Conservation (phyloP, 2,888 invertebrate species). For the Danaus chrysippus region DNA sequence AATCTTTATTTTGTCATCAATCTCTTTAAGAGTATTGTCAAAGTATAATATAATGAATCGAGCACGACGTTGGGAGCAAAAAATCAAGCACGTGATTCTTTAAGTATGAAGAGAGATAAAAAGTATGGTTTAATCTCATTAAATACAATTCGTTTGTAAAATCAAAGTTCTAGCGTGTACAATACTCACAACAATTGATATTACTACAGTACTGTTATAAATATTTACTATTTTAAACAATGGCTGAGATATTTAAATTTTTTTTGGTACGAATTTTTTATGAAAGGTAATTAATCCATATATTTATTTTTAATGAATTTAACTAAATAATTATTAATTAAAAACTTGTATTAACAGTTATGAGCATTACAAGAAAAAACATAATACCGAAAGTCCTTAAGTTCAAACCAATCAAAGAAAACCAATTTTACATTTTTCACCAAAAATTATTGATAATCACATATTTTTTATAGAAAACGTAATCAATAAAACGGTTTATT, state of each 20-base stretch:
- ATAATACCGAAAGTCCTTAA: no score
- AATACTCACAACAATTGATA: no score
- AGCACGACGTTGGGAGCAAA: not conserved
- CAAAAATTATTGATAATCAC: conserved; percentile 17
- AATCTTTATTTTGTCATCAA: conserved; percentile 3
- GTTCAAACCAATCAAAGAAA: not conserved
- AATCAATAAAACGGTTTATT: conserved; percentile 18
- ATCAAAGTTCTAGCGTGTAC: no score
- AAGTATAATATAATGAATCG: conserved; percentile 3
- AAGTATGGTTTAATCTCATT: not conserved
- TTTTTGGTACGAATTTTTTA: no score
- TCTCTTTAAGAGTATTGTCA: not conserved
- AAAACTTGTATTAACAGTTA: no score
- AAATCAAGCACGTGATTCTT: not conserved
- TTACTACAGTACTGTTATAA: no score
- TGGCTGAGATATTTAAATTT: no score
- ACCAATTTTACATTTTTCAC: not conserved
- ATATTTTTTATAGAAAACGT: conserved; percentile 20
- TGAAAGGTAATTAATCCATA: no score
- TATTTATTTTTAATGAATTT: no score
- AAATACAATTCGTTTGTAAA: not conserved
- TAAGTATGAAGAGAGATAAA: not conserved
- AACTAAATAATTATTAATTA: no score
- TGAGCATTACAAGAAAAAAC: no score
- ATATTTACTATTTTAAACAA: no score